Base-by-base conservation (phyloP, 2,113 vertebrate genomes). In the Anarrhichthys ocellatus region DNA sequence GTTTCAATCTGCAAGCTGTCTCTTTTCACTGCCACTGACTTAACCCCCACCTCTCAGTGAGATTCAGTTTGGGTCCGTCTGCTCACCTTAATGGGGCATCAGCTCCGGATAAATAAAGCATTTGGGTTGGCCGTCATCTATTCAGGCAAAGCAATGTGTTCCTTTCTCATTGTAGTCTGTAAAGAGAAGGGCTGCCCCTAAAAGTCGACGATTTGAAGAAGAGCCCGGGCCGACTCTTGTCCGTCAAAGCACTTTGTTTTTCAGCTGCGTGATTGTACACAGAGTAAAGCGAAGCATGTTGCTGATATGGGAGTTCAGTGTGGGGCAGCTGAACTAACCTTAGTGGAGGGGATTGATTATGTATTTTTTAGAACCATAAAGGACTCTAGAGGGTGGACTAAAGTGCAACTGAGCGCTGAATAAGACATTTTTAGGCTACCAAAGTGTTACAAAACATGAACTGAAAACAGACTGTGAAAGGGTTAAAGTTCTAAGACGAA, bases 11-110 rank as follows among this genome's bases (percentile, higher is more conserved):
- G 1, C 29, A n/a, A 0, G 22, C 44, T 27, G 9, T 78, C 81
- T 81, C 78, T 68, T 77, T 59, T 74, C 36, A 17, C 74, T 80
- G 78, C 81, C 70, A 81, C 79, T 76, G 81, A 85, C 79, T 87
- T 89, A 82, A 79, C 20, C 66, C 22, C 8, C 15, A 22, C 42
- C 40, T 36, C n/a, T 32, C 29, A n/a, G 14, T 61, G 36, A 74
- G 40, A 83, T 81, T 72, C 20, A 65, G 38, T 75, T 61, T 72
- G 34, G 32, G 44, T 65, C 50, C 40, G 54, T 58, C 50, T 11
- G 4, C 29, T 78, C 6, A 9, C 54, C 56, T 74, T 84, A 85
- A 77, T 80, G 62, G 72, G 65, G 46, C 78, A 64, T 81, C 50
- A 68, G 65, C 80, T 76, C 29, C 73, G 83, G 77, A 73, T 80